A percentile compares a stretch with the other conserved stretches of the same genome.
Conservation (phyloP, 23 tunicate species). For the Aplidium turbinatum region DNA sequence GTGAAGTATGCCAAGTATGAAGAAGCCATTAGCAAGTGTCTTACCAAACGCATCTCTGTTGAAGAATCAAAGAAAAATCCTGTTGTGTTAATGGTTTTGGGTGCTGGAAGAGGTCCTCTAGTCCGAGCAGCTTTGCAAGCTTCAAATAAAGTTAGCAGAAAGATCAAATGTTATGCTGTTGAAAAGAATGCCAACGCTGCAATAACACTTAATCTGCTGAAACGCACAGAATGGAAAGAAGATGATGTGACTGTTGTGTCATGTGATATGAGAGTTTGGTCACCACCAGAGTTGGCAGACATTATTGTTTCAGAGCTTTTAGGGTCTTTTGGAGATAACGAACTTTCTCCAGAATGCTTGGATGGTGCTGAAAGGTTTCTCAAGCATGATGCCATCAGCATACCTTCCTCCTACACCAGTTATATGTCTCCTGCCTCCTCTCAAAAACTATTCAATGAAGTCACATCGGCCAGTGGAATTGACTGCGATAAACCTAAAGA, state of each 20-base stretch:
- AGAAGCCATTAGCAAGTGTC: constrained; percentile 64
- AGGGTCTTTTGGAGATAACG: constrained; percentile 98
- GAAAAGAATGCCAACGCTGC: constrained; percentile 94
- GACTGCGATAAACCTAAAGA: constrained; percentile 71
- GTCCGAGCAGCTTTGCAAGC: constrained; percentile 82
- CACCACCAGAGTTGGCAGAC: constrained; percentile 88
- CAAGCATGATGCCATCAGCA: constrained; percentile 84
- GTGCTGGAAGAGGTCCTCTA: constrained; percentile 97
- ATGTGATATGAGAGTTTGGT: constrained; percentile 92
- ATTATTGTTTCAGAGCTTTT: constrained; percentile 94
- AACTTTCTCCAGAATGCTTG: constrained; percentile 96
- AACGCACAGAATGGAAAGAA: constrained; percentile 75
- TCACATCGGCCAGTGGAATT: constrained; percentile 30
- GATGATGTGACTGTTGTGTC: constrained; percentile 83
- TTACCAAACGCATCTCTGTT: constrained; percentile 28
- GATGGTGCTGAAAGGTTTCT: constrained; percentile 88
- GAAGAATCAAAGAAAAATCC: background rate
- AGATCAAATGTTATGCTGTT: constrained; percentile 89
- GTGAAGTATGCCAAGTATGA: constrained; percentile 76
- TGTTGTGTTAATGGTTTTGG: constrained; percentile 84
- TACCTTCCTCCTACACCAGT: constrained; percentile 88
- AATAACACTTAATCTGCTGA: constrained; percentile 57
- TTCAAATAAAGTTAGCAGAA: constrained; percentile 41
- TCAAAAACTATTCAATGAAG: constrained; percentile 89
- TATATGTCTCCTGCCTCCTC: constrained; percentile 93